Conservation (phyloP, 23 tunicate species). For the Botrylloides violaceus region DNA sequence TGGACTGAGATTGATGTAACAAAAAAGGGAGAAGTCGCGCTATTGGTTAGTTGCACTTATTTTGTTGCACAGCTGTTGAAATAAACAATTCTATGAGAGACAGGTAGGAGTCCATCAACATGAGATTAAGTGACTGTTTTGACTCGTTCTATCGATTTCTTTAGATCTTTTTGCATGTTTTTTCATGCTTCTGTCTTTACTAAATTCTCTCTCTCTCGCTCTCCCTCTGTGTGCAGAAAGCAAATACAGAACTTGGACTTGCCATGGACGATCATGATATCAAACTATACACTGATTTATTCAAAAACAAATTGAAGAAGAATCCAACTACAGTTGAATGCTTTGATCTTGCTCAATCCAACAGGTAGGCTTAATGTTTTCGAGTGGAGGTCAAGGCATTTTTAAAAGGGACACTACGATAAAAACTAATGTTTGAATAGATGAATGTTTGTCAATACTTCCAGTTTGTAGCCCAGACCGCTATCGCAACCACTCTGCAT, state of each 20-base stretch:
- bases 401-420: too few relatives aligned
- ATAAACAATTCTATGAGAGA: too few relatives aligned
- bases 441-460: too few relatives aligned
- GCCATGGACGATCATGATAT: conserved; percentile 86
- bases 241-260: conserved; percentile 48
- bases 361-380: conserved; percentile 32
- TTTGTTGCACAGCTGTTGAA: background rate
- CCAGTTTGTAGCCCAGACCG: too few relatives aligned
- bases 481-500: too few relatives aligned
- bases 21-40: conserved; percentile 26
- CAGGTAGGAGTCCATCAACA: too few relatives aligned
- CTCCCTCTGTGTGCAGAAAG: conserved; percentile 18
- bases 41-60: conserved; percentile 22
- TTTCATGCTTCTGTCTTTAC: background rate
- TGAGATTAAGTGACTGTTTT: background rate
- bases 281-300: conserved; percentile 61
- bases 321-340: conserved; percentile 87
- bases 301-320: conserved; percentile 33
- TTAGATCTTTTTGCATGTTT: background rate
- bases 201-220: background rate
- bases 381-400: background rate
- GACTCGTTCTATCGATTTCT: background rate
- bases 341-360: conserved; percentile 85
- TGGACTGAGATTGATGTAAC: conserved; percentile 66
- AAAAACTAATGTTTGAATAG: too few relatives aligned